These are phyloP conservation scores for Sigmodon hispidus DNA, from an alignment of 2,113 vertebrate species.

Conservation along the genomic window DNA sequence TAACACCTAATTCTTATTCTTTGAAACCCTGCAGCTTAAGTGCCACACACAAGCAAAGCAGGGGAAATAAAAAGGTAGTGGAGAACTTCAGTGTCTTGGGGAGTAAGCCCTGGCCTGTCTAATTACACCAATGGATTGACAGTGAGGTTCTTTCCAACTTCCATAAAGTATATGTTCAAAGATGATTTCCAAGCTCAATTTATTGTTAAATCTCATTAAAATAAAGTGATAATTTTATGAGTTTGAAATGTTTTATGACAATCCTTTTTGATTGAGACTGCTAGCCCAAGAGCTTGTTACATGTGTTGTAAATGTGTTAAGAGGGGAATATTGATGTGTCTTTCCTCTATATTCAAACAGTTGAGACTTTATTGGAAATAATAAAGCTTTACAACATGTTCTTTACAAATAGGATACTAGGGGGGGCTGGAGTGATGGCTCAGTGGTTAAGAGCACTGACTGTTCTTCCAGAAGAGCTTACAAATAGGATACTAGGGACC, in stretches of 20 bases:
- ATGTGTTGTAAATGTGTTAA: slow-evolving; percentile 66
- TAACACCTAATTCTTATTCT: neutral
- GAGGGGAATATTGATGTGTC: slow-evolving; percentile 70
- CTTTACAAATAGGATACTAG: slow-evolving; percentile 58
- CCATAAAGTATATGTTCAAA: slow-evolving; percentile 61
- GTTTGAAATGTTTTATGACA: slow-evolving; percentile 72
- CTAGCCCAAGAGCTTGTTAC: slow-evolving; percentile 21
- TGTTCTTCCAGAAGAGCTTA: no score
- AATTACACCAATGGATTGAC: neutral
- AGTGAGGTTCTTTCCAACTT: slow-evolving; percentile 53
- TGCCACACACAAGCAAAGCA: slow-evolving; percentile 14
- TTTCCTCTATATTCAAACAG: slow-evolving; percentile 63
- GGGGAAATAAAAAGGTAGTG: neutral
- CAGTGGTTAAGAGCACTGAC: no score
- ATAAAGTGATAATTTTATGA: slow-evolving; percentile 68
- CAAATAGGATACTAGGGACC: slow-evolving; percentile 54
- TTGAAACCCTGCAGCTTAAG: slow-evolving; percentile 22
- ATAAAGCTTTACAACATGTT: slow-evolving; percentile 77
- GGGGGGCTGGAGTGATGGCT: no score
- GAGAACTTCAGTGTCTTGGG: neutral
- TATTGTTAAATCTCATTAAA: slow-evolving; percentile 70
- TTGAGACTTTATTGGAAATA: slow-evolving; percentile 77
- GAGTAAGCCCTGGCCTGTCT: neutral
- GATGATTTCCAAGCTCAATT: slow-evolving; percentile 52
- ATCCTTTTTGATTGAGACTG: slow-evolving; percentile 30